phyloP scores from a whole-genome alignment of 1,140 invertebrate species.

The Drosophila takahashii region DNA sequence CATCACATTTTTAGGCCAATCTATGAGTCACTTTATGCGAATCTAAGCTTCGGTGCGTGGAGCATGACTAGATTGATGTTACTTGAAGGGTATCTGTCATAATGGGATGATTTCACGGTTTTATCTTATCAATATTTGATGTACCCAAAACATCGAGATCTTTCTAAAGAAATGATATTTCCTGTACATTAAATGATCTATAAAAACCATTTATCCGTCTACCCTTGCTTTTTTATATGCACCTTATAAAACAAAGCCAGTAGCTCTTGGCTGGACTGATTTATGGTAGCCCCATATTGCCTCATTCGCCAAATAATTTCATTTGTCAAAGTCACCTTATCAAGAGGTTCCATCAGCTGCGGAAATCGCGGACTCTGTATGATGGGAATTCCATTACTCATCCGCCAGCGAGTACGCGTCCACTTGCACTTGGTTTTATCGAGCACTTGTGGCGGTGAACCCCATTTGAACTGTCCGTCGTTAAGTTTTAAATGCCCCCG shows the following conservation, averaged over 20 bases:
- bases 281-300: slow-evolving; percentile 19
- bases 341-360: slow-evolving; percentile 2
- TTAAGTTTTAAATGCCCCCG: slow-evolving; percentile 9
- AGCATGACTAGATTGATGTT: slow-evolving; percentile 19
- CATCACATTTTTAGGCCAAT: slow-evolving; percentile 28
- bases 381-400: slow-evolving; percentile 42
- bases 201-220: neutral
- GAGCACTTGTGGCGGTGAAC: slow-evolving; percentile 11
- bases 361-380: slow-evolving; percentile 22
- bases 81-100: slow-evolving; percentile 9
- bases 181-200: neutral
- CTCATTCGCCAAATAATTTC: slow-evolving; percentile 20
- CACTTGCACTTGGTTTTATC: neutral
- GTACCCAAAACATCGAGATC: neutral
- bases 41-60: neutral
- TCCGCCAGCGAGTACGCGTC: slow-evolving; percentile 18
- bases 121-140: slow-evolving; percentile 31
- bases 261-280: slow-evolving; percentile 14
- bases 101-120: slow-evolving; percentile 16
- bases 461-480: slow-evolving; percentile 9
- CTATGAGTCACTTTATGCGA: slow-evolving; percentile 27
- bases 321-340: slow-evolving; percentile 37
- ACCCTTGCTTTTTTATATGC: neutral
- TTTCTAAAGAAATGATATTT: neutral
- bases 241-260: slow-evolving; percentile 5